These are phyloP conservation scores for Cacatua alba DNA, from an alignment of 2,113 vertebrate species.

Conservation along the genomic window DNA sequence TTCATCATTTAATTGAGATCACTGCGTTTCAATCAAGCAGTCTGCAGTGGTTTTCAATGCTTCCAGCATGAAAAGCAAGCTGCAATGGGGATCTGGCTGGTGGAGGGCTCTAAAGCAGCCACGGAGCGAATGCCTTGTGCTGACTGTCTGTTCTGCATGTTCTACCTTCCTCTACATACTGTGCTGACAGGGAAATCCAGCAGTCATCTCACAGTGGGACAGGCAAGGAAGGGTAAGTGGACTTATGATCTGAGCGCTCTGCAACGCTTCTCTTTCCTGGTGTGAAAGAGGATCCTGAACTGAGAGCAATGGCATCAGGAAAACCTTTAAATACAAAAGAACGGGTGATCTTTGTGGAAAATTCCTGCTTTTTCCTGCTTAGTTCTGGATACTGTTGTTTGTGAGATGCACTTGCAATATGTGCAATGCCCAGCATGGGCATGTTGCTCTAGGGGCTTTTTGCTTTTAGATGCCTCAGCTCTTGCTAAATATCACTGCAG, in stretches of 20 bases:
- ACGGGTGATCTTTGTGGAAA: neutral
- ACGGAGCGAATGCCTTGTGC: neutral
- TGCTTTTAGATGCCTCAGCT: neutral
- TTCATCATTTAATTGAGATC: neutral
- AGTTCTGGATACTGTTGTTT: neutral
- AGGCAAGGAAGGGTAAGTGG: slow-evolving; percentile 35
- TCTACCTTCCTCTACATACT: neutral
- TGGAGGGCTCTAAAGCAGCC: neutral
- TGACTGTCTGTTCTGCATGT: neutral
- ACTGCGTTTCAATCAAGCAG: neutral
- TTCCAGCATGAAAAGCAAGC: neutral
- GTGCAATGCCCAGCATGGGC: neutral
- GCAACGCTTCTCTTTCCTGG: neutral
- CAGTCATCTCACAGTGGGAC: neutral
- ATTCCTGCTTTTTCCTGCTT: neutral
- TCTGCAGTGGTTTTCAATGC: neutral
- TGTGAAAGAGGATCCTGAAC: neutral
- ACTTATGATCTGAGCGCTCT: neutral
- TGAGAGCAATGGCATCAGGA: neutral
- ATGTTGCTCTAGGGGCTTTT: neutral
- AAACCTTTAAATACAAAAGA: neutral
- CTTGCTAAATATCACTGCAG: neutral
- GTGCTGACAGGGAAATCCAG: neutral
- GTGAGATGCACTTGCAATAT: neutral
- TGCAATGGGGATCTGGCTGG: neutral